Base-by-base conservation (phyloP, 2,113 vertebrate species). In the Alouatta palliata region DNA sequence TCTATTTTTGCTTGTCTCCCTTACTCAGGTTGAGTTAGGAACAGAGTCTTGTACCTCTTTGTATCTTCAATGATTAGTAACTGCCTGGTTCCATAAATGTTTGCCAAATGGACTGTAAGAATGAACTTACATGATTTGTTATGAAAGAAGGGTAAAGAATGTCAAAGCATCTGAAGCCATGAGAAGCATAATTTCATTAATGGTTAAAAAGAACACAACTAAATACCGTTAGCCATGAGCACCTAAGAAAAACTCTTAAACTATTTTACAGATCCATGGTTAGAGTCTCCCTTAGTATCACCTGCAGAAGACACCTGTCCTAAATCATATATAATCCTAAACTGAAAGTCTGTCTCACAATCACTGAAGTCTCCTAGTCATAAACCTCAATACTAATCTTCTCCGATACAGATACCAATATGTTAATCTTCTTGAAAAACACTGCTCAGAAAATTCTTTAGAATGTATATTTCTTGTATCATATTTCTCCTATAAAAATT, bases 241-340 rank as follows among this genome's bases (percentile, higher is more conserved):
- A 52, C 45, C 23, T 32, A 91, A 88, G 52, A 83, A 83, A 96
- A 95, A 87, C 19, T 54, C 77, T 75, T n/a, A 68, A n/a, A 75
- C 54, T 56, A 86, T 75, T 93, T 19, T 90, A 21, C 21, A 93
- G 66, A 58, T 58, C 6, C 47, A 89, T 30, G 30, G 56, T 45
- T 35, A 76, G 7, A 64, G 40, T 47, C 64, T n/a, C 54, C 58
- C 37, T 54, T 25, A 12, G 37, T 25, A 87, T 21, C 23, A 71
- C 40, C 68, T 52, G 6, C 27, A 77, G 75, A 86, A 93, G 81
- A 82, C 6, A n/a, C 1, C 45, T 35, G n/a, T 91, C 52, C 85
- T 61, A 83, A 95, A 87, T 52, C 17, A 87, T 21, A 91, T 12
- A 43, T 49, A 82, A 58, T 64, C 17, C 13, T 83, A 61, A 93